Percentiles rank a stretch among this genome's conserved stretches.
Evolutionary conservation across 2,113 vertebrate genomes (phyloP).

Genomic region (Rhinolophus ferrumequinum): DNA sequence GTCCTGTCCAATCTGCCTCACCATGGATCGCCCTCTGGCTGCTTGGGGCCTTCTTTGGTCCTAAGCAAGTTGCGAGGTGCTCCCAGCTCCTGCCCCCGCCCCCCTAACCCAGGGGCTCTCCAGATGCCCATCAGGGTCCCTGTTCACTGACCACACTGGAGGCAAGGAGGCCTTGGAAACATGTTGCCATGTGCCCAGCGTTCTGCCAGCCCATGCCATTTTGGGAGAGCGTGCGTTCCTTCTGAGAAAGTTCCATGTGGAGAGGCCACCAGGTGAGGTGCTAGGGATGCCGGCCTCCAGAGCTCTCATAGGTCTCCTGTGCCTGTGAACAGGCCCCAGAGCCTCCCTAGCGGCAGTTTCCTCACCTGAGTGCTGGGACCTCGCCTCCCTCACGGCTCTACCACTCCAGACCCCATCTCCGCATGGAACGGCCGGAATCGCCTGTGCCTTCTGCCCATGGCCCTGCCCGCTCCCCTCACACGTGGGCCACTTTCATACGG

Average conservation of each 20-base stretch:
- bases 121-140: background rate
- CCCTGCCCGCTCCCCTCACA: rapidly evolving
- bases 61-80: background rate
- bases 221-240: rapidly evolving
- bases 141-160: background rate
- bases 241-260: background rate
- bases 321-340: rapidly evolving
- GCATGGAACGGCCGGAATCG: rapidly evolving
- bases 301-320: rapidly evolving
- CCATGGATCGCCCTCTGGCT: rapidly evolving
- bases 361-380: background rate
- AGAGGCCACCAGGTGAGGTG: rapidly evolving
- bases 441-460: rapidly evolving
- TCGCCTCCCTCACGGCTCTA: background rate
- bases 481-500: background rate
- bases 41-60: background rate
- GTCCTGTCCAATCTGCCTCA: background rate
- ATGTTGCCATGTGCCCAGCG: rapidly evolving
- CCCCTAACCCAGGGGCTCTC: background rate
- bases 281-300: rapidly evolving
- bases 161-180: background rate
- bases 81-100: background rate
- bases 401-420: background rate
- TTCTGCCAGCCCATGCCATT: background rate
- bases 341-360: background rate